These are phyloP conservation scores for Pammene fasciana DNA, from an alignment of 2,888 invertebrate species.

Conservation along the genomic window DNA sequence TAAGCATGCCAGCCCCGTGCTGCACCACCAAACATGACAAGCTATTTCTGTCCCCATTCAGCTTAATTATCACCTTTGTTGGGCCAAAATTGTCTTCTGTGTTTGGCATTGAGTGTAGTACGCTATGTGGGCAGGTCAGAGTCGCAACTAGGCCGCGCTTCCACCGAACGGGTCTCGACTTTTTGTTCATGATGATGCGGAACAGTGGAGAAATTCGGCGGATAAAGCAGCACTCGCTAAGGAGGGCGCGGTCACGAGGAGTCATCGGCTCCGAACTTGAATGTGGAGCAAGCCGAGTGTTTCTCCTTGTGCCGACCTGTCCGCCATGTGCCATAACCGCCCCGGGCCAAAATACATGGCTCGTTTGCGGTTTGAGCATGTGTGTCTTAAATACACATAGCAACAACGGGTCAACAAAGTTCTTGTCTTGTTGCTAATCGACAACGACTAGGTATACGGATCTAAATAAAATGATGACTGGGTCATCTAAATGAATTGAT, in stretches of 20 bases:
- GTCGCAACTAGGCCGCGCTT: conserved; percentile 76
- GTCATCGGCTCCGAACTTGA: conserved; percentile 78
- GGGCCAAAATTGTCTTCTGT: conserved; percentile 56
- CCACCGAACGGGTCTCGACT: conserved; percentile 76
- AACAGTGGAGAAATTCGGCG: conserved; percentile 81
- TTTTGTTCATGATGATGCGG: conserved; percentile 80
- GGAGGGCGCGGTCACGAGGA: conserved; percentile 80
- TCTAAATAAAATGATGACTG: neutral
- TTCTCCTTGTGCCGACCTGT: conserved; percentile 75
- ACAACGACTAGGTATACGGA: neutral
- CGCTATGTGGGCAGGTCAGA: conserved; percentile 57
- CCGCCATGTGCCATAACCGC: conserved; percentile 59
- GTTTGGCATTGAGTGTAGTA: conserved; percentile 51
- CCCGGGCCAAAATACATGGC: conserved; percentile 59
- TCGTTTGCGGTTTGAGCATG: conserved; percentile 49
- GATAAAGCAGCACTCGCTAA: conserved; percentile 77
- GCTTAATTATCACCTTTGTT: conserved; percentile 58
- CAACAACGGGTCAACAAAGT: conserved; percentile 23
- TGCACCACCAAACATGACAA: conserved; percentile 50
- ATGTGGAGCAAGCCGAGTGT: conserved; percentile 76
- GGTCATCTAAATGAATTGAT: neutral
- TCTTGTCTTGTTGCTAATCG: conserved; percentile 4
- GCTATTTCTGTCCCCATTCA: conserved; percentile 55
- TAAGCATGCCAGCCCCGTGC: conserved; percentile 47
- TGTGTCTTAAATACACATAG: conserved; percentile 43